These are phyloP conservation scores for Pimpla rufipes DNA, from an alignment of 2,888 invertebrate genomes.

Conservation along the genomic window DNA sequence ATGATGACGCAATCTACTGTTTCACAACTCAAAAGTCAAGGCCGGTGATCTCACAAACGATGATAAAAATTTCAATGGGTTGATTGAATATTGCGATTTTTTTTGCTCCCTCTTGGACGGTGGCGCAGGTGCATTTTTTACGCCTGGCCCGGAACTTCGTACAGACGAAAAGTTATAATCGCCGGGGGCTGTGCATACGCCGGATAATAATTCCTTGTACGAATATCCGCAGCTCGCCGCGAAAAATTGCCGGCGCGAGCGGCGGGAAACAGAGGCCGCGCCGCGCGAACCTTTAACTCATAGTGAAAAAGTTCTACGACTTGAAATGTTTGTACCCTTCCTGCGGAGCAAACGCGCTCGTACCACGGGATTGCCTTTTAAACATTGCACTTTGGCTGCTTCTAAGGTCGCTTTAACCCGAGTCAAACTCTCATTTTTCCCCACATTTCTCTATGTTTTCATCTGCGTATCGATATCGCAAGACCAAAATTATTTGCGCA, in stretches of 20 bases:
- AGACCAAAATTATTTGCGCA: background rate
- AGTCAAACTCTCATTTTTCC: background rate
- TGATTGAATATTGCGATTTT: background rate
- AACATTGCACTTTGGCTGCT: background rate
- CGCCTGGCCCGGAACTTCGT: background rate
- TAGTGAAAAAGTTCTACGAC: background rate
- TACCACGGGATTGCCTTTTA: background rate
- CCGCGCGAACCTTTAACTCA: background rate
- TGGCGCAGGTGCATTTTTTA: background rate
- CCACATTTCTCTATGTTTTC: background rate
- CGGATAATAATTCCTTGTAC: slow-evolving; percentile 17
- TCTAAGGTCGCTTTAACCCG: background rate
- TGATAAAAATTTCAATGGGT: background rate
- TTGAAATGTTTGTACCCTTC: background rate
- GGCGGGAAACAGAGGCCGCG: background rate
- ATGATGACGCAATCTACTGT: background rate
- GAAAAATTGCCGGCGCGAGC: slow-evolving; percentile 9
- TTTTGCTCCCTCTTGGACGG: background rate
- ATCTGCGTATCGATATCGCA: background rate
- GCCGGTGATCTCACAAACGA: background rate
- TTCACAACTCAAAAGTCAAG: slow-evolving; percentile 8
- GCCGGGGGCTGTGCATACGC: background rate
- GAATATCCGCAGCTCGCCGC: background rate
- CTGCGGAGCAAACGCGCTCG: background rate
- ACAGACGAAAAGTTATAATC: background rate